Percentiles rank a stretch among this genome's conserved stretches.
Conservation (phyloP, 2,797 vertebrate genomes). For the Arctocebus calabarensis region DNA sequence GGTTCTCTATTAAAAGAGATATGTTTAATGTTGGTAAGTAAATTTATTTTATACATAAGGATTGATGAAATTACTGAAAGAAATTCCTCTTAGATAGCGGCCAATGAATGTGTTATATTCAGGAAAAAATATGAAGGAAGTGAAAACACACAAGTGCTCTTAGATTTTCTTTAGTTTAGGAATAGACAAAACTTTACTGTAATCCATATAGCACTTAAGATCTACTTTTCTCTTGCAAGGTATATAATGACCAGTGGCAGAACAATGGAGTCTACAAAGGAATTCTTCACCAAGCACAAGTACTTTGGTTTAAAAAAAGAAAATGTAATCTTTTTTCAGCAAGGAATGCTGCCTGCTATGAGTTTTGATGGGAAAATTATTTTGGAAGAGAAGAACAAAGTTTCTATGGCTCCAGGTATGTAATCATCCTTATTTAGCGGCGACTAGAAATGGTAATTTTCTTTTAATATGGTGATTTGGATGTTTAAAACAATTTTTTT, state of each 20-base stretch:
- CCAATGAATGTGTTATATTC: not conserved
- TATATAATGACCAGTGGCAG: constrained; percentile 99
- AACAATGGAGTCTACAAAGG: constrained; percentile 95
- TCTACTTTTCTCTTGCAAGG: constrained; percentile 86
- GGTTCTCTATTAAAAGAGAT: not conserved
- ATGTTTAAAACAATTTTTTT: not conserved
- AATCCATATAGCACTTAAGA: not conserved
- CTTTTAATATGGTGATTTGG: not conserved
- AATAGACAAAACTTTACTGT: not conserved
- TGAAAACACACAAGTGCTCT: not conserved
- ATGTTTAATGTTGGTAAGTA: not conserved
- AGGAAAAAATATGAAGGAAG: not conserved
- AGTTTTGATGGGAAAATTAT: constrained; percentile 96
- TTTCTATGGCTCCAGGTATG: constrained; percentile 97
- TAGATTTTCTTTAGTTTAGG: not conserved
- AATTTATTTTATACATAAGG: not conserved
- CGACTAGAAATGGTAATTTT: not conserved
- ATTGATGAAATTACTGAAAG: not conserved
- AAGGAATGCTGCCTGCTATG: constrained; percentile 98
- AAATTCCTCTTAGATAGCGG: not conserved
- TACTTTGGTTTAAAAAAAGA: constrained; percentile 94
- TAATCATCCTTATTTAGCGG: not conserved
- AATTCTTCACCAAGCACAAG: constrained; percentile 92
- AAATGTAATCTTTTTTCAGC: constrained; percentile 96
- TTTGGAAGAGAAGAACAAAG: constrained; percentile 94